Evolutionary conservation across 2,113 vertebrate species (phyloP).

Genomic region (Sclerurus mexicanus): DNA sequence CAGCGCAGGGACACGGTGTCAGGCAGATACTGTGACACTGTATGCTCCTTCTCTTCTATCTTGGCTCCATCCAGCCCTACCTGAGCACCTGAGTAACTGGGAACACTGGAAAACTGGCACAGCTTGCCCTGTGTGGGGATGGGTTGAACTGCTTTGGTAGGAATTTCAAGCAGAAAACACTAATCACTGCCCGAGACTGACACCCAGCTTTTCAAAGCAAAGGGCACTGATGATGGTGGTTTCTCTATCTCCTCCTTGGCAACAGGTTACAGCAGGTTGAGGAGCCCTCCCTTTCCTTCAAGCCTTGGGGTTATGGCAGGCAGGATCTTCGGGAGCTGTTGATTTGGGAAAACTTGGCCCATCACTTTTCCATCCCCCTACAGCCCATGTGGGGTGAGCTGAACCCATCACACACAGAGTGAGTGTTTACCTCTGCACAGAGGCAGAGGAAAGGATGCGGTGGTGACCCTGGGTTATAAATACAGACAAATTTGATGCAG

Average conservation of each 20-base stretch:
- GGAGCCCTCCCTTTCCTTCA: background rate
- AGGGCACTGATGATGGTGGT: background rate
- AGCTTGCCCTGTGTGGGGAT: background rate
- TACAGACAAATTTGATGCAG: background rate
- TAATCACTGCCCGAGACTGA: background rate
- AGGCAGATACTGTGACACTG: background rate
- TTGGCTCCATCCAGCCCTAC: background rate
- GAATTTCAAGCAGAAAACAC: background rate
- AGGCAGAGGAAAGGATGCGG: background rate
- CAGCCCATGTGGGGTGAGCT: accelerated
- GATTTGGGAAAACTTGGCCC: background rate
- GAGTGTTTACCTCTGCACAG: background rate
- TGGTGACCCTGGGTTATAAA: background rate
- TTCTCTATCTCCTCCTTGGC: background rate
- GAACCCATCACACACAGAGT: accelerated
- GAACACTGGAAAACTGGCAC: background rate
- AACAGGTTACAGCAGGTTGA: background rate
- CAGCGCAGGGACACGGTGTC: background rate
- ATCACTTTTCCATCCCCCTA: background rate
- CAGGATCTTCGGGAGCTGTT: background rate
- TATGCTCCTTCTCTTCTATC: background rate
- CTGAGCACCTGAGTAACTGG: background rate
- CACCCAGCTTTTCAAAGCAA: background rate
- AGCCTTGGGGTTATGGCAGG: background rate
- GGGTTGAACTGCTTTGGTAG: background rate